A percentile compares a stretch with the other conserved stretches of the same genome.
phyloP scores from a whole-genome alignment of 2,113 vertebrate genomes.

The Oceanodroma tethys region DNA sequence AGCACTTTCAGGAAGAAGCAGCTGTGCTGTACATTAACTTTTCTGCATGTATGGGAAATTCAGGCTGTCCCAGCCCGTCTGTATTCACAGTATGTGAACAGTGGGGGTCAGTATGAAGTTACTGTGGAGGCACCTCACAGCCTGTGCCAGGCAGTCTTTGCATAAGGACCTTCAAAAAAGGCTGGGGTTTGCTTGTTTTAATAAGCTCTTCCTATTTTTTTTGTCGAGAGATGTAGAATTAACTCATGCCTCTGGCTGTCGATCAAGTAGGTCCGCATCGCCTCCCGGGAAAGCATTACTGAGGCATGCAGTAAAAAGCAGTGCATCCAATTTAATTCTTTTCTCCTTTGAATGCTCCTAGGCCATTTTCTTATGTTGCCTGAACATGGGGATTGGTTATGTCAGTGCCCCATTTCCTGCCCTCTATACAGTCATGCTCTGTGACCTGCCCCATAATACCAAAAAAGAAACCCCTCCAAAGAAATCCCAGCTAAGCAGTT shows the following conservation, averaged over 20 bases:
- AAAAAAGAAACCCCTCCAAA: background rate
- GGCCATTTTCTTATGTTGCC: background rate
- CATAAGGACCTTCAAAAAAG: background rate
- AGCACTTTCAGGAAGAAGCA: background rate
- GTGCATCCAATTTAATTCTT: background rate
- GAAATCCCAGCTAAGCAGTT: background rate
- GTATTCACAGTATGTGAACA: background rate
- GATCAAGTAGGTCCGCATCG: background rate
- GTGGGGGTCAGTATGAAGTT: slow-evolving; percentile 7
- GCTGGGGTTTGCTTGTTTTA: background rate
- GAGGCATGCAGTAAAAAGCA: background rate
- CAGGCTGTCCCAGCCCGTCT: accelerated
- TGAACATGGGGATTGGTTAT: background rate
- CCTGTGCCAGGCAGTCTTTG: background rate
- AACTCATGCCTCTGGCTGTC: background rate
- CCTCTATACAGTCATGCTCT: background rate
- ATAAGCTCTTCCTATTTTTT: background rate
- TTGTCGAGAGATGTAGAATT: background rate
- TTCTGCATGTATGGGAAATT: background rate
- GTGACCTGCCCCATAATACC: background rate
- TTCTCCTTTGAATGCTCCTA: background rate
- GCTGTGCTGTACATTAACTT: background rate
- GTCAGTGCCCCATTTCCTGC: background rate
- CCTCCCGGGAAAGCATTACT: background rate
- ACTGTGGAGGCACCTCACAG: background rate